phyloP scores from a whole-genome alignment of 2,113 vertebrate species.

The Pyrgilauda ruficollis region DNA sequence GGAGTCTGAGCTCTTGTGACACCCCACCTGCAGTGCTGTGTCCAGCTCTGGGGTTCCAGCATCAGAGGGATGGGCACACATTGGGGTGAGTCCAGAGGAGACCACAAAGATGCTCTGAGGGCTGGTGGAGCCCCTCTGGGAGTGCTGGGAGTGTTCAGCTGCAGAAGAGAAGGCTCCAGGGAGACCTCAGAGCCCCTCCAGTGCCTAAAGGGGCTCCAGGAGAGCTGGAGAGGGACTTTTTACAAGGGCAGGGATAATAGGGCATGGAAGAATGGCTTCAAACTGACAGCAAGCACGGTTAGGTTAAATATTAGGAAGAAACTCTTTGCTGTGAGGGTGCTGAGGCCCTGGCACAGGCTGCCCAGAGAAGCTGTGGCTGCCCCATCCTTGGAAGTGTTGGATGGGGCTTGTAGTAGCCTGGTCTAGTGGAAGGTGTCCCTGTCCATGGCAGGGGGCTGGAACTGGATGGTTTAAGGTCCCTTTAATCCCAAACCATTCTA shows the following conservation, averaged over 20 bases:
- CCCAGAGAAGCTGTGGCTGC: neutral
- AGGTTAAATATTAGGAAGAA: neutral
- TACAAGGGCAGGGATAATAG: neutral
- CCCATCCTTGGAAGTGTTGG: neutral
- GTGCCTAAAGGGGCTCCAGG: neutral
- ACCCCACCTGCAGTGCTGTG: neutral
- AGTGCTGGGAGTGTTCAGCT: neutral
- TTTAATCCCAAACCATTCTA: neutral
- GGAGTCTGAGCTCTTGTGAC: neutral
- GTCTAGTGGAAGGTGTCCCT: neutral
- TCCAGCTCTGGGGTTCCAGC: neutral
- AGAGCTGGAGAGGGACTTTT: neutral
- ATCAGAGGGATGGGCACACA: neutral
- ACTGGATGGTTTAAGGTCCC: neutral
- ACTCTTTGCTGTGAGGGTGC: neutral
- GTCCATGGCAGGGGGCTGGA: neutral
- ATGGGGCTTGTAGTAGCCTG: neutral
- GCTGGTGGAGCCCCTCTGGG: neutral
- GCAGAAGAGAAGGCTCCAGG: neutral
- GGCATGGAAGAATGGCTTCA: neutral
- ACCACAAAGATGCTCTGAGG: neutral
- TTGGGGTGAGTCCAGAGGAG: neutral
- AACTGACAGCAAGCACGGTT: neutral
- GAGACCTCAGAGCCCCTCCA: neutral
- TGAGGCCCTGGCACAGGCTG: neutral